These are phyloP conservation scores for Poeciliopsis turneri DNA, from an alignment of 2,797 vertebrate species.

Conservation along the genomic window DNA sequence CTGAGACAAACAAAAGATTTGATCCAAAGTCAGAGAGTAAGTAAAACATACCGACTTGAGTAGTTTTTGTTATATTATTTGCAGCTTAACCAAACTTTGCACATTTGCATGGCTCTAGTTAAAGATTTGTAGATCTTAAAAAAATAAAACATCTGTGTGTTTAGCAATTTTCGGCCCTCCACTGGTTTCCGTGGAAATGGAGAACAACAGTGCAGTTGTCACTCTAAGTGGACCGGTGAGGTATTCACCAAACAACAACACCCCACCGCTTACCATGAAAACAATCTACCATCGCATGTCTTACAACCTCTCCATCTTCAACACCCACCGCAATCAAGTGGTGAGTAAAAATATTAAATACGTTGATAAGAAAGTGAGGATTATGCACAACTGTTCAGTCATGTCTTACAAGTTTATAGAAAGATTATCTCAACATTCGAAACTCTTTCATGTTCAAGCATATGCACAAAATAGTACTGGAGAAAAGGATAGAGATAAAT, in stretches of 20 bases:
- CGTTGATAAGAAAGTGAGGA: neutral
- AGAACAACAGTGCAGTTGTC: conserved; percentile 58
- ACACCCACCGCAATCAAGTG: conserved; percentile 17
- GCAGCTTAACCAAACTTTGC: neutral
- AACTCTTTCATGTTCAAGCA: neutral
- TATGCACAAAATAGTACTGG: neutral
- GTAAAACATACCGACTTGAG: conserved; percentile 27
- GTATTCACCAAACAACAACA: conserved; percentile 55
- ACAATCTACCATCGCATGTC: conserved; percentile 65
- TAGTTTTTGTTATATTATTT: neutral
- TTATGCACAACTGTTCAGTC: neutral
- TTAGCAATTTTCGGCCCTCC: conserved; percentile 78
- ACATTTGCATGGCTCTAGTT: neutral
- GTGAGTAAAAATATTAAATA: conserved; percentile 51
- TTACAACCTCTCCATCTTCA: conserved; percentile 72
- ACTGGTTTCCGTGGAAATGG: conserved; percentile 55
- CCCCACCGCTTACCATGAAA: conserved; percentile 56
- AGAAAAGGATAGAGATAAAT: neutral
- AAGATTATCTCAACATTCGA: neutral
- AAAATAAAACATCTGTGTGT: neutral
- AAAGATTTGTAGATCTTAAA: neutral
- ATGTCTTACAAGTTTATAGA: neutral
- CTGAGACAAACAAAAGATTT: conserved; percentile 57
- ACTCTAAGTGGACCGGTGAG: conserved; percentile 74
- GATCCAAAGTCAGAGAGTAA: conserved; percentile 77